A percentile compares a stretch with the other conserved stretches of the same genome.
phyloP scores from a whole-genome alignment of 2,888 invertebrate genomes.

The Amphimallon solstitiale region DNA sequence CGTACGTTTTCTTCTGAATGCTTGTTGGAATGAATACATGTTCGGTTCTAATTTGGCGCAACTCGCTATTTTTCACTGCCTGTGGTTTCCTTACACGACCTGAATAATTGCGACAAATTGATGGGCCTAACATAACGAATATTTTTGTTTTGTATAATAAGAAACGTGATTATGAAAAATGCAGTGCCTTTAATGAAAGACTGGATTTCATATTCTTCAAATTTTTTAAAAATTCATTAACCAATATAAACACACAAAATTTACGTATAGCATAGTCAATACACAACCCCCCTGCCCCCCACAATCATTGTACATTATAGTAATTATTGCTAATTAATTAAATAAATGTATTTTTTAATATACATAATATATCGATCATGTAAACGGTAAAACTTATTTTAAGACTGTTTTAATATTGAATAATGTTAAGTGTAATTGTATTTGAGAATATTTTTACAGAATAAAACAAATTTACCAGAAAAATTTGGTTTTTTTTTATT shows the following conservation, averaged over 20 bases:
- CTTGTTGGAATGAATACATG: no score
- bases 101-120: no score
- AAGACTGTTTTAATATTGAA: conserved; percentile 27
- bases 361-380: neutral
- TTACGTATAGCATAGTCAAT: neutral
- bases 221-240: neutral
- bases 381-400: neutral
- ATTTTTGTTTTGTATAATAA: no score
- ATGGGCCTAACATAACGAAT: no score
- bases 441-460: conserved; percentile 26
- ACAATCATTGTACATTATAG: no score
- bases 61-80: no score
- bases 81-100: no score
- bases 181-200: conserved; percentile 19
- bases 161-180: no score
- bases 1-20: no score
- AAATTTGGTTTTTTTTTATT: neutral
- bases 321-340: neutral
- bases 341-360: neutral
- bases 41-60: no score
- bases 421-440: neutral
- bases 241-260: neutral
- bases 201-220: conserved; percentile 18
- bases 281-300: no score
- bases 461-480: neutral